phyloP scores from a whole-genome alignment of 2,888 invertebrate species.

The Macrophya alboannulata region DNA sequence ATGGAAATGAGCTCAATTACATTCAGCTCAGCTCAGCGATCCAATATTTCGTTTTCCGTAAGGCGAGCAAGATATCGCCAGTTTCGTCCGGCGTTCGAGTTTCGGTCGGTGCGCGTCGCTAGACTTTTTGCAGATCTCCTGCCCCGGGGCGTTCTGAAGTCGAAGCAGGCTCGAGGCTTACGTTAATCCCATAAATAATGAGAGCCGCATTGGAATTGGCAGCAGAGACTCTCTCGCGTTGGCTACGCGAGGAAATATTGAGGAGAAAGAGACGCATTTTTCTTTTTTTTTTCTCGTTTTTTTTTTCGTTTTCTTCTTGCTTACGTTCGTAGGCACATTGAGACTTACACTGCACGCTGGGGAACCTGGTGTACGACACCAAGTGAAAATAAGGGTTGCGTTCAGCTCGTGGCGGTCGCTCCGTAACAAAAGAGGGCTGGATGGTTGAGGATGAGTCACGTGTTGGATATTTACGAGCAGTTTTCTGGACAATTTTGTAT shows the following conservation, averaged over 20 bases:
- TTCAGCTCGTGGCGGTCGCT: conserved; percentile 16
- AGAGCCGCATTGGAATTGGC: conserved; percentile 58
- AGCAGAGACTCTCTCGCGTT: conserved; percentile 27
- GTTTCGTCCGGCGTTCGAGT: conserved; percentile 51
- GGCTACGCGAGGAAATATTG: conserved; percentile 32
- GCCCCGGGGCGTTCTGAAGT: conserved; percentile 42
- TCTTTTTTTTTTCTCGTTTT: not conserved
- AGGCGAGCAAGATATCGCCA: conserved; percentile 62
- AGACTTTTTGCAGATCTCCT: conserved; percentile 58
- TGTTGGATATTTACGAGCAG: conserved; percentile 55
- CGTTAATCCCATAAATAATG: conserved; percentile 65
- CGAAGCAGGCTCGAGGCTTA: conserved; percentile 58
- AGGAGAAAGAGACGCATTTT: conserved; percentile 5
- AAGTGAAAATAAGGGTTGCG: conserved; percentile 39
- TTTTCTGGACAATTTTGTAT: conserved; percentile 58
- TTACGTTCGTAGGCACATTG: not conserved
- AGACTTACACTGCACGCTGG: conserved; percentile 21
- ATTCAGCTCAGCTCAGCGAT: conserved; percentile 60
- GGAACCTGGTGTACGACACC: conserved; percentile 2
- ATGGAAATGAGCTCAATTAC: conserved; percentile 66
- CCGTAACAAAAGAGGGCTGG: conserved; percentile 41
- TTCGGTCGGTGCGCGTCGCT: conserved; percentile 33
- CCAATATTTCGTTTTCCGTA: conserved; percentile 57
- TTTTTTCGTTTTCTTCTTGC: not conserved
- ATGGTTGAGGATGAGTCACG: conserved; percentile 52